Evolutionary conservation across 2,888 invertebrate species (phyloP).

Genomic region (Embidobia sp.): DNA sequence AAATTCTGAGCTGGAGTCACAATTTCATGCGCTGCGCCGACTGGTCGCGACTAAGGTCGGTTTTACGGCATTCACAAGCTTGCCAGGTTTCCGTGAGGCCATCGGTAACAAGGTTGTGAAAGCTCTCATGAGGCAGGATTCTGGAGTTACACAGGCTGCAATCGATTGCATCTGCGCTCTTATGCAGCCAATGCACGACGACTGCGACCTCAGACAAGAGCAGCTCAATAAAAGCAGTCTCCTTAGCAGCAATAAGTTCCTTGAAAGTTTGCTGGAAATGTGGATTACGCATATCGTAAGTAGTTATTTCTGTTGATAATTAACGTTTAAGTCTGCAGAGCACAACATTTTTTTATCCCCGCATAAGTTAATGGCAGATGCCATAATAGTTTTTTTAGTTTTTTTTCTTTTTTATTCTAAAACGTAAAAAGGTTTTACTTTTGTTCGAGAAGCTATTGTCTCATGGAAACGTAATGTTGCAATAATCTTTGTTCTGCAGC

Average conservation of each 20-base stretch:
- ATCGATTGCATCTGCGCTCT: constrained; percentile 98
- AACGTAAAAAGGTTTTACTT: too few relatives aligned
- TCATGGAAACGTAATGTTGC: too few relatives aligned
- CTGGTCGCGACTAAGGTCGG: constrained; percentile 99
- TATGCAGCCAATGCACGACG: constrained; percentile 99
- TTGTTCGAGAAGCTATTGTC: too few relatives aligned
- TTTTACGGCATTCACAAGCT: constrained; percentile 95
- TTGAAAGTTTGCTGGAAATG: constrained; percentile 96
- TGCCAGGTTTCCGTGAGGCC: constrained; percentile 96
- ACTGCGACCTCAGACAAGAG: constrained; percentile 98
- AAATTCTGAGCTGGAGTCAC: constrained; percentile 92
- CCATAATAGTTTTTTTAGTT: too few relatives aligned
- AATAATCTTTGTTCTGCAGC: too few relatives aligned
- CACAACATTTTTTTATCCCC: too few relatives aligned
- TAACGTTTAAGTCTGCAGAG: too few relatives aligned
- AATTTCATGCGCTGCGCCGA: constrained; percentile 96
- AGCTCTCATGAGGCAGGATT: constrained; percentile 92
- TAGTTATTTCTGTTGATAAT: too few relatives aligned
- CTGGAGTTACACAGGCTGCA: constrained; percentile 96
- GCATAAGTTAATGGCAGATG: too few relatives aligned
- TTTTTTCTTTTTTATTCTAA: too few relatives aligned
- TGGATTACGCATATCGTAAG: constrained; percentile 96
- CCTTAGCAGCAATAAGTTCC: constrained; percentile 93
- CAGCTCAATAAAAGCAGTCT: constrained; percentile 98
- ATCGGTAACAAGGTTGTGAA: constrained; percentile 95